phyloP scores from a whole-genome alignment of 2,888 invertebrate genomes.

The Tuta absoluta region DNA sequence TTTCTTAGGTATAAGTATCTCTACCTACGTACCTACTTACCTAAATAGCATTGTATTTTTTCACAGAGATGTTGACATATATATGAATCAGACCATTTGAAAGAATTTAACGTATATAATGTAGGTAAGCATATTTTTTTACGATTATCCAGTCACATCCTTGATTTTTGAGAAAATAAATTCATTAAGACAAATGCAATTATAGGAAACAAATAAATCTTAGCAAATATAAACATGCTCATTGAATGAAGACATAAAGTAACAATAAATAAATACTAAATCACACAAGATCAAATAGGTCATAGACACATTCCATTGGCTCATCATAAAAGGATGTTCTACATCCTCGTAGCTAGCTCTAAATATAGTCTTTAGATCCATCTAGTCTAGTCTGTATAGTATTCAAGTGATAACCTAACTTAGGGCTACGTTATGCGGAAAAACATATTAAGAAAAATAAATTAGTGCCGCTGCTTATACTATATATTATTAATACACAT shows the following conservation, averaged over 20 bases:
- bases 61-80: no score
- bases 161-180: no score
- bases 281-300: background rate
- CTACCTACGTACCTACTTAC: no score
- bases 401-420: background rate
- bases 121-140: no score
- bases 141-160: no score
- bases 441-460: no score
- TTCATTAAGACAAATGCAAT: background rate
- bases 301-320: slow-evolving; percentile 2
- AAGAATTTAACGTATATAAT: no score
- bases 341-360: slow-evolving; percentile 10
- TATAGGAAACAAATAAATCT: background rate
- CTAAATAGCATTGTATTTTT: no score
- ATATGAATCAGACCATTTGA: no score
- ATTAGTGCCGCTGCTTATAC: no score
- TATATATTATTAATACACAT: no score
- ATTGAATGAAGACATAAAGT: slow-evolving; percentile 5
- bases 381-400: background rate
- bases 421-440: slow-evolving; percentile 1
- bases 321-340: slow-evolving; percentile 6
- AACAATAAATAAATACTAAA: background rate
- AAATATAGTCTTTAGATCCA: slow-evolving; percentile 4
- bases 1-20: no score
- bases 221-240: background rate